Evolutionary conservation across 1,140 invertebrate genomes (phyloP).

Genomic region (Drosophila nebulosa): DNA sequence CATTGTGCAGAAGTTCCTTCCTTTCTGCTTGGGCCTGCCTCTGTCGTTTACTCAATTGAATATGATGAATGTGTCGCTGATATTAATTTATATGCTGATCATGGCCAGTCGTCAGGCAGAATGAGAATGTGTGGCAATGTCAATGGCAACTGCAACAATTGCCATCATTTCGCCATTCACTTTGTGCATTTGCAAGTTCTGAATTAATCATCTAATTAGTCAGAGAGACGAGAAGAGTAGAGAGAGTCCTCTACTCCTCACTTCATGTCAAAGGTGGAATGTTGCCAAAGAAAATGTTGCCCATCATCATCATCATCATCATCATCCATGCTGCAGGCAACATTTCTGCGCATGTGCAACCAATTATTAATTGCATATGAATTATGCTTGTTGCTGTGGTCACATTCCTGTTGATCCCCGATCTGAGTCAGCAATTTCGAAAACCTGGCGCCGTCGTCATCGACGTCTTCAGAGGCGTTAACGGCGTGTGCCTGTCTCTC

Average conservation of each 20-base stretch:
- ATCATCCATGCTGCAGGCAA: slow-evolving; percentile 59
- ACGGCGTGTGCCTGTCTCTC: slow-evolving; percentile 63
- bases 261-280: slow-evolving; percentile 40
- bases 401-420: slow-evolving; percentile 39
- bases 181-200: background rate
- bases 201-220: slow-evolving; percentile 47
- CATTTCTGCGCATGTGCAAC: slow-evolving; percentile 71
- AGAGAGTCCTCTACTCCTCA: background rate
- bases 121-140: slow-evolving; percentile 47
- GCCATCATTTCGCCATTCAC: background rate
- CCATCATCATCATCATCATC: slow-evolving; percentile 50
- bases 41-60: slow-evolving; percentile 40
- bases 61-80: slow-evolving; percentile 66
- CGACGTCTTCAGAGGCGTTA: slow-evolving; percentile 65
- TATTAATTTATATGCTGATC: slow-evolving; percentile 54
- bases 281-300: slow-evolving; percentile 45
- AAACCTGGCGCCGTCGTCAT: slow-evolving; percentile 51
- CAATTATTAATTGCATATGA: slow-evolving; percentile 80
- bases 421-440: slow-evolving; percentile 65
- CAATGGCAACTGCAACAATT: slow-evolving; percentile 12
- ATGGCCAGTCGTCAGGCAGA: background rate
- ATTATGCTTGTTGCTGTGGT: slow-evolving; percentile 39
- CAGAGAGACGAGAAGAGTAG: slow-evolving; percentile 24
- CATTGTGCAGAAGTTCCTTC: background rate
- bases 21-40: background rate